Conservation (phyloP, 2,888 invertebrate species). For the Agrotis segetum region DNA sequence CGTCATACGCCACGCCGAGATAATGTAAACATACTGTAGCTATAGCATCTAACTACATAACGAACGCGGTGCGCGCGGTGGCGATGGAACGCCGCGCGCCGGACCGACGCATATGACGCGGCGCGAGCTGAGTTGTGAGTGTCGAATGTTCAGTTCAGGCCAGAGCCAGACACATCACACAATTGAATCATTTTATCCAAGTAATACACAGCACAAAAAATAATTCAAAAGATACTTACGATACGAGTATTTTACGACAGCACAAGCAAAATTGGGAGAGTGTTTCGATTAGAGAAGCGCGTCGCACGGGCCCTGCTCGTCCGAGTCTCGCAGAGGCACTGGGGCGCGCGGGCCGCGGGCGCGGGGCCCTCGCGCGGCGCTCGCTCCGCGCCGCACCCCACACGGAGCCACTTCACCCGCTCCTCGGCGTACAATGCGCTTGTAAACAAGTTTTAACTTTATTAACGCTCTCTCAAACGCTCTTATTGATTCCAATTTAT, state of each 20-base stretch:
- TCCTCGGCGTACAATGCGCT: background rate
- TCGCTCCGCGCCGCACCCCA: constrained; percentile 11
- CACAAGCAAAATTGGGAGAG: constrained; percentile 39
- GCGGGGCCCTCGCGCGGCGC: background rate
- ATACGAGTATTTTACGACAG: constrained; percentile 22
- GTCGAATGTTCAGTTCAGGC: constrained; percentile 7
- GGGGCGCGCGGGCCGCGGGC: constrained; percentile 19
- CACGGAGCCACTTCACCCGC: constrained; percentile 22
- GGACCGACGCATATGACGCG: constrained; percentile 20
- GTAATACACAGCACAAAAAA: constrained; percentile 1
- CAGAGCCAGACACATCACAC: background rate
- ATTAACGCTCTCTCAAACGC: constrained; percentile 2
- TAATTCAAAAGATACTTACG: constrained; percentile 51
- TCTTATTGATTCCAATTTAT: constrained; percentile 43
- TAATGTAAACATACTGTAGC: constrained; percentile 28
- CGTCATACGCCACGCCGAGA: background rate
- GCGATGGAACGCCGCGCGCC: background rate
- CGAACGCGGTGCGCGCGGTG: background rate
- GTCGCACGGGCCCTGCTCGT: constrained; percentile 42
- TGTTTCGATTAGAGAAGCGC: constrained; percentile 24
- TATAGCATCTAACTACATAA: background rate
- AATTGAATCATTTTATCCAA: background rate
- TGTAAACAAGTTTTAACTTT: constrained; percentile 44
- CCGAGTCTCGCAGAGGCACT: constrained; percentile 56
- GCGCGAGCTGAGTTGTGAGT: constrained; percentile 12